Evolutionary conservation across 2,888 invertebrate species (phyloP), one percentile per base, ranked within the genome.

Genomic region (Chrysolina oricalcia): DNA sequence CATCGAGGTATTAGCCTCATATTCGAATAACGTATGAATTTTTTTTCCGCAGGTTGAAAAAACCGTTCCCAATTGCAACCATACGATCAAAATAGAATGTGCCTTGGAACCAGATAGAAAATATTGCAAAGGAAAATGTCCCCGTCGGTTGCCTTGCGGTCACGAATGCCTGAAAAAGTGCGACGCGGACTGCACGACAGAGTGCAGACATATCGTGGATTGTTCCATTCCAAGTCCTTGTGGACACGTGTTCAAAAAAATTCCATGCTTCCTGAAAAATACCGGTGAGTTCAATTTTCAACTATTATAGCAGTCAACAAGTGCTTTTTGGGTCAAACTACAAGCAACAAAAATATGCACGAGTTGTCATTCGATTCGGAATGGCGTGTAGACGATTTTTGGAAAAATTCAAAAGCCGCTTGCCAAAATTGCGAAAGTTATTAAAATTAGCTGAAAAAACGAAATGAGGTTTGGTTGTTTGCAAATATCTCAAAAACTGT

Each of bases 131-230:
- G 72, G 83, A 21, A 84, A 84, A 10, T 94, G 94, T 83, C 87
- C 89, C n/a, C 87, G 88, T 11, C 80, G 80, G 0, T 82, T 91
- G 72, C 9, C 81, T 0, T 92, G 92, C 82, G 91, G 91, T 0
- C 92, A 92, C 84, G 76, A 66, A 0, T 92, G 92, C 83, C 82
- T 70, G 8, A 84, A 78, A 0, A 81, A 79, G n/a, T 92, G 92
- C 81, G 81, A 78, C 10, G 80, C 86, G 3, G 56, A 68, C 0
- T 92, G 92, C 78, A 78, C 81, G 1, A 59, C 70, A 0, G 72
- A 75, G 1, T 92, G 92, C 82, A 83, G 72, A 3, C 84, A 84
- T 73, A 81, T 86, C 0, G 85, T 89, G 0, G 72, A 83, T 0
- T 73, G 75, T 6, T 62, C 73, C n/a, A 83, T 87, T 17, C 21